Percentiles rank a stretch among this genome's conserved stretches.
Evolutionary conservation across 1,140 invertebrate genomes (phyloP).

Genomic region (Penaeus chinensis): DNA sequence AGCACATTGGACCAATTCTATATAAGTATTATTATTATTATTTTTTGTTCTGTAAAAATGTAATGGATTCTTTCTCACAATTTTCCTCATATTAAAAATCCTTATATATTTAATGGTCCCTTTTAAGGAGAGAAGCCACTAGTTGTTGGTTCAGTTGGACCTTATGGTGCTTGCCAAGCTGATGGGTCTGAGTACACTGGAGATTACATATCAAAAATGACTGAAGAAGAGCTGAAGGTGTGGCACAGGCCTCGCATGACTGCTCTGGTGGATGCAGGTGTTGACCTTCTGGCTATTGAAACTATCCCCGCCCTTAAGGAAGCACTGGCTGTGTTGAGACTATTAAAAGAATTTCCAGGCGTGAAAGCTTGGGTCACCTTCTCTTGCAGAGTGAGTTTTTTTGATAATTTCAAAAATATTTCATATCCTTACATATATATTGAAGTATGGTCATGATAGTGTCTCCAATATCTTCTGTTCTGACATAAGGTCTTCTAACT

Average conservation of each 20-base stretch:
- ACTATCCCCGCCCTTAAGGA: conserved; percentile 88
- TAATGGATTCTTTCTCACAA: not conserved
- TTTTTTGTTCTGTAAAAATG: not conserved
- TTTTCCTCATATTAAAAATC: not conserved
- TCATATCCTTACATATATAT: too few relatives aligned
- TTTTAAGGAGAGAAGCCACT: conserved; percentile 64
- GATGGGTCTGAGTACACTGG: conserved; percentile 93
- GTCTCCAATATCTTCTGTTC: too few relatives aligned
- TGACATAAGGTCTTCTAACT: too few relatives aligned
- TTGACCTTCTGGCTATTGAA: conserved; percentile 87
- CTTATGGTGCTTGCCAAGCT: conserved; percentile 87
- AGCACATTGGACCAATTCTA: not conserved
- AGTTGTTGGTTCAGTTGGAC: conserved; percentile 87
- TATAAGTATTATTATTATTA: not conserved
- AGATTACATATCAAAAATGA: conserved; percentile 78
- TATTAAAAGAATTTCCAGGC: conserved; percentile 79
- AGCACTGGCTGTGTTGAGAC: conserved; percentile 81
- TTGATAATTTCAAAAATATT: too few relatives aligned
- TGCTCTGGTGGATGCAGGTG: conserved; percentile 80
- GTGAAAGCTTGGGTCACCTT: conserved; percentile 86
- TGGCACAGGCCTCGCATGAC: conserved; percentile 85
- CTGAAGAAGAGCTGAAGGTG: conserved; percentile 76
- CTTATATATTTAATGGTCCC: not conserved
- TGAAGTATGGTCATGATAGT: too few relatives aligned
- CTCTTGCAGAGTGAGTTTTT: conserved; percentile 78